Base-by-base conservation (phyloP, 2,888 invertebrate species). In the Tholera decimalis region DNA sequence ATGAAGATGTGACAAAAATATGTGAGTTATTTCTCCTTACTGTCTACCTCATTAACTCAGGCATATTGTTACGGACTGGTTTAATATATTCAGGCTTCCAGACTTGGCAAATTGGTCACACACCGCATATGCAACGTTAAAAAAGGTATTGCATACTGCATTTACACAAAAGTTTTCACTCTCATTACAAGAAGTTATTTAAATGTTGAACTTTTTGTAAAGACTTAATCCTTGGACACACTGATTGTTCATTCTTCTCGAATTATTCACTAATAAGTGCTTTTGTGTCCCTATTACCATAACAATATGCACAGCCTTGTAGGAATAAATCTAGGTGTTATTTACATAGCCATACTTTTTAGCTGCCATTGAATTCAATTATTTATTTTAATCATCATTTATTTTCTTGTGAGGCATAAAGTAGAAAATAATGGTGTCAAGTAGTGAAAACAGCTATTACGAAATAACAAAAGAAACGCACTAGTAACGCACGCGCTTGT, bases 121-220 rank as follows among this genome's bases (percentile, higher is more conserved):
- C 60, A 47, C 35, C 44, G 49, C 60, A 56, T 58, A 20, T 70
- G 54, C 46, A 46, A 41, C 35, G 53, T 30, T 41, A 57, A 67
- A 62, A 71, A 77, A 65, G 51, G 49, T 28, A 60, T 58, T 55
- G 64, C 51, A 65, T 43, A 41, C 28, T 76, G 71, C 58, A 77
- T 77, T 66, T 51, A 59, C 50, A 79, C 71, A 79, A 79, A 63
- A 60, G 59, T 77, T 77, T 65, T 59, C 61, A 64, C 60, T 72
- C 77, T 77, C 80, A 80, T 80, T 77, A 77, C 11, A 15, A 41
- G 11, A 26, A 26, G 11, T 58, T 46, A 51, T 61, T 68, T 55
- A 61, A 60, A 47, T 62, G 53, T 65, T 59, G 18, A 62, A 70
- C 44, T 61, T 60, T 65, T 66, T 79, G 66, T 68, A 35, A 61